A percentile compares a stretch with the other conserved stretches of the same genome.
These are phyloP conservation scores for Dicrostonyx torquatus DNA, from an alignment of 2,797 vertebrate genomes.

Conservation along the genomic window DNA sequence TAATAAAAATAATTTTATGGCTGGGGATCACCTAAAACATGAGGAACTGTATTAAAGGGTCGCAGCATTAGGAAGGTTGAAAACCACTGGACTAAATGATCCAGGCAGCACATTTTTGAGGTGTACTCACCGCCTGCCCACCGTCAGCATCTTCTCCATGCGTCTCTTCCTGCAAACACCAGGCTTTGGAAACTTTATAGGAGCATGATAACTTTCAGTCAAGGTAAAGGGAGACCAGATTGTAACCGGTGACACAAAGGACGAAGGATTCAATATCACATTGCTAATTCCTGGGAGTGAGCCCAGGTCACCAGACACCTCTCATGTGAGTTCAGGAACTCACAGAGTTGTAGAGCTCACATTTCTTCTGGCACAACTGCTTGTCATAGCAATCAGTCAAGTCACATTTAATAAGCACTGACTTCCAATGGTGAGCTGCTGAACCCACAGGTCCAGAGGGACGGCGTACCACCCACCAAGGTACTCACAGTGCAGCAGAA, in stretches of 20 bases:
- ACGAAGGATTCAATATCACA: constrained; percentile 61
- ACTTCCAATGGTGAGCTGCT: constrained; percentile 2
- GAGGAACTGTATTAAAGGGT: background rate
- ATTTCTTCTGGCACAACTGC: constrained; percentile 61
- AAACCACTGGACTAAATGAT: background rate
- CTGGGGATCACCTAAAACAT: background rate
- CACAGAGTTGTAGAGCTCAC: constrained; percentile 56
- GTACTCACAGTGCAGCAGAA: constrained; percentile 26
- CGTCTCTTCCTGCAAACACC: background rate
- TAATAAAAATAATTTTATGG: background rate
- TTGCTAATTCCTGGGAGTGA: constrained; percentile 72
- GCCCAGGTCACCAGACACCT: constrained; percentile 51
- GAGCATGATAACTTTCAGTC: constrained; percentile 54
- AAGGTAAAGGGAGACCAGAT: constrained; percentile 38
- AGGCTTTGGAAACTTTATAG: background rate
- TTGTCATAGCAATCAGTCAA: constrained; percentile 70
- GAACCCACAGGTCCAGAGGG: constrained; percentile 61
- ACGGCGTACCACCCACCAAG: constrained; percentile 62
- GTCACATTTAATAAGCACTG: constrained; percentile 56
- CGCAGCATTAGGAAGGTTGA: background rate
- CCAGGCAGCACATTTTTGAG: background rate
- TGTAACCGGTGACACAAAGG: constrained; percentile 65
- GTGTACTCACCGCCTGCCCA: background rate
- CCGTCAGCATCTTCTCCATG: background rate
- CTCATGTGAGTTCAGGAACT: constrained; percentile 50